Evolutionary conservation across 2,888 invertebrate species (phyloP).

Genomic region (Synergus gifuensis): DNA sequence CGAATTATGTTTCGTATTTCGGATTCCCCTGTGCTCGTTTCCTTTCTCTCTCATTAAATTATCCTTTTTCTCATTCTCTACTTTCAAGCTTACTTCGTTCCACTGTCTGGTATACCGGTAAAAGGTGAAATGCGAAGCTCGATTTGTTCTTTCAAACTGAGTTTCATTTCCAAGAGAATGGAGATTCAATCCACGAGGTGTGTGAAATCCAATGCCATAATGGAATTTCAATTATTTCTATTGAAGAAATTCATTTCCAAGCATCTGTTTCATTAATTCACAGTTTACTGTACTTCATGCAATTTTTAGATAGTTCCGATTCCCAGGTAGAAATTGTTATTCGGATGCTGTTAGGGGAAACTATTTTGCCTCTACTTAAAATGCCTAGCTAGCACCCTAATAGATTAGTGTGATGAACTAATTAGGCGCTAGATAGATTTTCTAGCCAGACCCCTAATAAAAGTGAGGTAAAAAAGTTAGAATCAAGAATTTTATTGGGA

Average conservation of each 20-base stretch:
- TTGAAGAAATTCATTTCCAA: conserved; percentile 9
- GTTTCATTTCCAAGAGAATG: conserved; percentile 19
- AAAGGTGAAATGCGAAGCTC: conserved; percentile 28
- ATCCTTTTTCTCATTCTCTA: not conserved
- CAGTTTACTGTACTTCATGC: not conserved
- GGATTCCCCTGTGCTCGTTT: not conserved
- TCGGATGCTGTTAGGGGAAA: too few species aligned
- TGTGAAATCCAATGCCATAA: conserved; percentile 31
- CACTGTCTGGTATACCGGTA: not conserved
- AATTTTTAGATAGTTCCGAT: not conserved
- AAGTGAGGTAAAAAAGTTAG: too few species aligned
- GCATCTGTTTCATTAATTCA: not conserved
- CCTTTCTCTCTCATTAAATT: not conserved
- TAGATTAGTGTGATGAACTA: too few species aligned
- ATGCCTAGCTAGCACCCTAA: too few species aligned
- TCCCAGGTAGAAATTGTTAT: too few species aligned
- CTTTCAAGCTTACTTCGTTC: conserved; percentile 22
- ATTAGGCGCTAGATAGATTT: too few species aligned
- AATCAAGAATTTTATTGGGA: too few species aligned
- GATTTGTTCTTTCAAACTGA: not conserved
- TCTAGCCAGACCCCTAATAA: too few species aligned
- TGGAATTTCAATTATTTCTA: conserved; percentile 35
- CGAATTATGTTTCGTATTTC: conserved; percentile 37
- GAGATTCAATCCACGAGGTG: conserved; percentile 31
- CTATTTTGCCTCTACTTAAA: too few species aligned